Percentiles rank a stretch among this genome's conserved stretches.
These are phyloP conservation scores for Arvicanthis niloticus DNA, from an alignment of 2,113 vertebrate species.

Conservation along the genomic window DNA sequence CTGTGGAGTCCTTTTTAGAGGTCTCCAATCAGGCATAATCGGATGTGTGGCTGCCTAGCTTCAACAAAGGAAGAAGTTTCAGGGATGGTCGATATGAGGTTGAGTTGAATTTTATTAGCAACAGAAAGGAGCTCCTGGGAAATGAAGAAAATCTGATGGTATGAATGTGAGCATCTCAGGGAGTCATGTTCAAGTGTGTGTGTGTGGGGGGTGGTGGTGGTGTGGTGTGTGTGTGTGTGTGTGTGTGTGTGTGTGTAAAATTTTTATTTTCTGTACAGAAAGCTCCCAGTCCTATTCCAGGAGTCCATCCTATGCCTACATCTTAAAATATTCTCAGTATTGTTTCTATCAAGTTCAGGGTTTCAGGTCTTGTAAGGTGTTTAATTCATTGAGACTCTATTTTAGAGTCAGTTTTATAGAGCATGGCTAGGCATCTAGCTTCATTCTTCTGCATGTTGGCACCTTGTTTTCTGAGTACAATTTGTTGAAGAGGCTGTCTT, in stretches of 20 bases:
- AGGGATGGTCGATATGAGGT: background rate
- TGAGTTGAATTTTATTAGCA: background rate
- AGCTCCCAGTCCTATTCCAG: background rate
- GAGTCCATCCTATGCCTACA: background rate
- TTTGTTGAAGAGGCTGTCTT: background rate
- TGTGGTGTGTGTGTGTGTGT: no score
- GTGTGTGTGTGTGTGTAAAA: background rate
- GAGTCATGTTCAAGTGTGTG: background rate
- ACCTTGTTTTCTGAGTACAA: background rate
- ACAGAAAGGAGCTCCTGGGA: background rate
- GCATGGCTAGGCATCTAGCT: background rate
- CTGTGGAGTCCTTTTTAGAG: background rate
- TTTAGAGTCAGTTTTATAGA: background rate
- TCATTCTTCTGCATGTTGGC: background rate
- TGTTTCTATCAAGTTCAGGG: background rate
- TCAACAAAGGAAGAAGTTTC: background rate
- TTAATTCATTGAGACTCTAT: background rate
- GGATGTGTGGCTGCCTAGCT: no score
- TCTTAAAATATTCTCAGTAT: background rate
- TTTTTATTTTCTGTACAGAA: background rate
- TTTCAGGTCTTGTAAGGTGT: background rate
- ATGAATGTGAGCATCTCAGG: background rate
- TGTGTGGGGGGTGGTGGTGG: no score
- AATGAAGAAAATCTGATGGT: background rate
- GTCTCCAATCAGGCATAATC: no score